These are phyloP conservation scores for Embidobia sp. DNA, from an alignment of 2,888 invertebrate species.

Conservation along the genomic window DNA sequence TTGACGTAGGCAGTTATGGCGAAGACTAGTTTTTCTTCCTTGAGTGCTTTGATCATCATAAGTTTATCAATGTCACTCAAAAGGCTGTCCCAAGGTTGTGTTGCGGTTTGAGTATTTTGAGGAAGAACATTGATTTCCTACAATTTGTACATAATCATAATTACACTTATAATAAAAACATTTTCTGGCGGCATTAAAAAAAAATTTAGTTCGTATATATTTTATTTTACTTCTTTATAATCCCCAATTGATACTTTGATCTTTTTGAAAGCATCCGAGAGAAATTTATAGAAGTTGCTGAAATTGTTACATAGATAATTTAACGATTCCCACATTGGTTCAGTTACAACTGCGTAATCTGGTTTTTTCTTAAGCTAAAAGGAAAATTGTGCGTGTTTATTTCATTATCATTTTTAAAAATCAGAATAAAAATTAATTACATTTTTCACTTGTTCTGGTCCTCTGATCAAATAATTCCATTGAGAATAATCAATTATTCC, in stretches of 20 bases:
- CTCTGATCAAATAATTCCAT: constrained; percentile 91
- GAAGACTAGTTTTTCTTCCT: constrained; percentile 91
- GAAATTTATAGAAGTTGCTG: constrained; percentile 83
- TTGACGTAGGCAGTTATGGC: constrained; percentile 91
- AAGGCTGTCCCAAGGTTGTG: constrained; percentile 85
- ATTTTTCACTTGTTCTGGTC: constrained; percentile 85
- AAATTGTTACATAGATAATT: constrained; percentile 86
- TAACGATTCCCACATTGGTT: constrained; percentile 87
- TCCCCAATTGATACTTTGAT: constrained; percentile 85
- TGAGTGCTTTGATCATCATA: constrained; percentile 89
- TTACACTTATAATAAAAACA: too few species aligned
- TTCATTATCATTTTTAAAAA: not conserved
- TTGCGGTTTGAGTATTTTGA: constrained; percentile 74
- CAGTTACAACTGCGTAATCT: constrained; percentile 84
- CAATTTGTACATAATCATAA: not conserved
- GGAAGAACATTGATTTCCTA: constrained; percentile 85
- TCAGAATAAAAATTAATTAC: constrained; percentile 68
- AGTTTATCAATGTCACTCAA: constrained; percentile 90
- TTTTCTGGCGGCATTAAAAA: too few species aligned
- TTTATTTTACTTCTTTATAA: constrained; percentile 84
- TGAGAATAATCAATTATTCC: constrained; percentile 84
- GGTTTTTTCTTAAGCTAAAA: constrained; percentile 84
- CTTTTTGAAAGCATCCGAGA: constrained; percentile 82
- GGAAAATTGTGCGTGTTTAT: too few species aligned
- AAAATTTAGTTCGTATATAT: too few species aligned